Evolutionary conservation across 2,888 invertebrate species (phyloP), one percentile per base, ranked within the genome.

Genomic region (Agonopterix arenella): DNA sequence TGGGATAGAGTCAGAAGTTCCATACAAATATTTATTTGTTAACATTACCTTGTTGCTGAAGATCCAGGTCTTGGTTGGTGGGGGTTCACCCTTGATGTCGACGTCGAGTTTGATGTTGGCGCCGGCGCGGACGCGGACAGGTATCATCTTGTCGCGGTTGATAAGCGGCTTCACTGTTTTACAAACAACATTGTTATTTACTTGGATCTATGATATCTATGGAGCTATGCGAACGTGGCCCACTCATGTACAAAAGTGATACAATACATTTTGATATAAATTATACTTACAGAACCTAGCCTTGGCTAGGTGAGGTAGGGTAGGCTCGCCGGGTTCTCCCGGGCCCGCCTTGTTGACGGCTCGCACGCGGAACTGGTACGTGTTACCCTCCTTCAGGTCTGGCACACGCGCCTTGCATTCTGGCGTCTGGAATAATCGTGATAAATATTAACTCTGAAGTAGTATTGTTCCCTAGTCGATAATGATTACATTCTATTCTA

Each of bases 271-370:
- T 28, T 28, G 1, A 28, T 28, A 28, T 43, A 43, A 5, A 9
- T 2, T 8, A 52, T 62, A 90, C 94, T 94, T 89, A 96, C 96
- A 83, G 90, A 94, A 95, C 75, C 96, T 91, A 18, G 96, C 95
- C 84, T 97, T 97, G 28, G 96, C 96, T 45, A 95, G 84, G 62
- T 97, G 97, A 53, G 95, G 96, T 60, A 95, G 93, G 0, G 97
- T 96, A 2, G 96, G 91, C 56, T 97, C 97, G 49, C 96, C 96
- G 1, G 98, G 96, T 64, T 97, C 97, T 38, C 97, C 95, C 1
- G 95, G 94, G 1, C 98, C 98, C 7, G 97, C 98, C 81, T 98
- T 98, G 85, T 98, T 98, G 11, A 97, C 93, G 38, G 98, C 98
- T 5, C 95, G 91, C 0, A 98, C 96, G n/a, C 98, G 91, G 91